A percentile compares a stretch with the other conserved stretches of the same genome.
Evolutionary conservation across 2,113 vertebrate genomes (phyloP).

Genomic region (Gymnarchus niloticus): DNA sequence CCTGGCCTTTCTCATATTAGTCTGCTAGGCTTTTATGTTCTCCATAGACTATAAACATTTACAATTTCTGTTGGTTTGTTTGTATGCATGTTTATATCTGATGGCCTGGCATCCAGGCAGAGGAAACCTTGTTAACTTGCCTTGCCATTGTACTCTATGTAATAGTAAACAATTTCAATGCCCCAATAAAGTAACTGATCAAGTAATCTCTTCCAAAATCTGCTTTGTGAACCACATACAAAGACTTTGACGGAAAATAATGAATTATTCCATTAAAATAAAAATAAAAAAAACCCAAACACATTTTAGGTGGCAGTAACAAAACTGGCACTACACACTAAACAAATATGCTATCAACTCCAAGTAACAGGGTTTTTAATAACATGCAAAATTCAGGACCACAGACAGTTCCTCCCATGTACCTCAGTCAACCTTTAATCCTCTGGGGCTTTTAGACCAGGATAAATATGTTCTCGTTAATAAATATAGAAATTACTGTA

Average conservation of each 20-base stretch:
- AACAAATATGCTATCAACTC: neutral
- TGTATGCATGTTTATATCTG: neutral
- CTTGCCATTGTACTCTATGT: neutral
- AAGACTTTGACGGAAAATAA: neutral
- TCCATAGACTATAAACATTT: neutral
- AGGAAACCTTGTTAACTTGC: neutral
- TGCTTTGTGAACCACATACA: neutral
- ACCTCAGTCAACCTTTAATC: constrained; percentile 10
- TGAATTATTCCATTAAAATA: neutral
- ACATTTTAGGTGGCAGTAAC: neutral
- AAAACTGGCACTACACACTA: neutral
- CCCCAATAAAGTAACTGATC: neutral
- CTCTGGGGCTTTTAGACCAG: neutral
- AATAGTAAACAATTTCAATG: neutral
- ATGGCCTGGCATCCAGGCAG: neutral
- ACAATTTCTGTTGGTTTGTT: neutral
- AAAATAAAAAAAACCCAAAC: neutral
- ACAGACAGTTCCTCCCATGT: neutral
- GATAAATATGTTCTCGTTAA: neutral
- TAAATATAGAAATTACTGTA: constrained; percentile 1
- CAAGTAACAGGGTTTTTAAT: constrained; percentile 8
- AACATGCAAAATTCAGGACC: constrained; percentile 11
- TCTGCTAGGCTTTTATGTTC: neutral
- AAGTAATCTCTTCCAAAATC: neutral
- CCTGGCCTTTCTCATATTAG: neutral